phyloP scores from a whole-genome alignment of 2,888 invertebrate species.

The Operophtera brumata region DNA sequence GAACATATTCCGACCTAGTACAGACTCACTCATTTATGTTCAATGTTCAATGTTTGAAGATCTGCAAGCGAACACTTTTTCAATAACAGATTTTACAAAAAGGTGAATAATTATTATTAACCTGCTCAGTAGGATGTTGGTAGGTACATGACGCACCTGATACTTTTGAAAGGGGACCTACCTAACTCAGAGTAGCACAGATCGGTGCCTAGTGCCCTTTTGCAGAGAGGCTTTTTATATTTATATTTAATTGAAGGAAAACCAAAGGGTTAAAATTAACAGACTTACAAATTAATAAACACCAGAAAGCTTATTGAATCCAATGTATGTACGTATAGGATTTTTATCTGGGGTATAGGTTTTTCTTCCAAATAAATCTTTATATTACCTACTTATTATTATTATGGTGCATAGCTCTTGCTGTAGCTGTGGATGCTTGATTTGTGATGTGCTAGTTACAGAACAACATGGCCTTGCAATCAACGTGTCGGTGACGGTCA shows the following conservation, averaged over 20 bases:
- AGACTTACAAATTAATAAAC: no score
- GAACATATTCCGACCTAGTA: conserved; percentile 69
- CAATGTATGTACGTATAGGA: no score
- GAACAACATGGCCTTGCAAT: no score
- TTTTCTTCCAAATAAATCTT: not conserved
- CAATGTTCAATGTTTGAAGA: conserved; percentile 1
- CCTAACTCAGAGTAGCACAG: no score
- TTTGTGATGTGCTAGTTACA: not conserved
- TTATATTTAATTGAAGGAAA: no score
- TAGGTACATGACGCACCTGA: not conserved
- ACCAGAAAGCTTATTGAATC: no score
- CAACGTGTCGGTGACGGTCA: no score
- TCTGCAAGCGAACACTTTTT: conserved; percentile 14
- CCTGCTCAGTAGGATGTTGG: no score
- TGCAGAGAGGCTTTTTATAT: not conserved
- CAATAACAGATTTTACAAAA: not conserved
- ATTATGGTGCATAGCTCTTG: not conserved
- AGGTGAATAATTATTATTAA: not conserved
- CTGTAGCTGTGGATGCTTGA: not conserved
- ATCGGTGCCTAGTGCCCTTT: not conserved
- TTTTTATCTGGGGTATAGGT: not conserved
- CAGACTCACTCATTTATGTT: conserved; percentile 18
- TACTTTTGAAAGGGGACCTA: no score
- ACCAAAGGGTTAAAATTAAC: no score
- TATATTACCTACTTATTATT: no score